These are phyloP conservation scores for Cotesia congregata DNA, from an alignment of 2,888 invertebrate species.

Conservation along the genomic window DNA sequence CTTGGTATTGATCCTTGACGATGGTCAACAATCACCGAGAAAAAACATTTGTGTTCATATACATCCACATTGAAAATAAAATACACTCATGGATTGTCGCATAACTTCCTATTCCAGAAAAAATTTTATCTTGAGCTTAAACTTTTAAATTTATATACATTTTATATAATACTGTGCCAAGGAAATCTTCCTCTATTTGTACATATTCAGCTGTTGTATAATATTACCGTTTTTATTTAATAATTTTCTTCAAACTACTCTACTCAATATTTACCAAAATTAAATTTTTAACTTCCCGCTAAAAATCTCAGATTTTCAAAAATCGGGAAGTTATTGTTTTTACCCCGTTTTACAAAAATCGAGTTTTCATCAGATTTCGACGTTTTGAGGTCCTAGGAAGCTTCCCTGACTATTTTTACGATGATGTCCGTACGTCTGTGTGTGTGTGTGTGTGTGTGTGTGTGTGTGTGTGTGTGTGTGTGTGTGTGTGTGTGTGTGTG, in stretches of 20 bases:
- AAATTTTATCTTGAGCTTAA: neutral
- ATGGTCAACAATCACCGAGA: slow-evolving; percentile 18
- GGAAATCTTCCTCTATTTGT: slow-evolving; percentile 25
- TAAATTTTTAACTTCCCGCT: too few relatives aligned
- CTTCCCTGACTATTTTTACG: too few relatives aligned
- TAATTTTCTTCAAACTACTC: neutral
- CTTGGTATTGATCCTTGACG: slow-evolving; percentile 31
- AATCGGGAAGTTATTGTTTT: too few relatives aligned
- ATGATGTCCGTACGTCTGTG: too few relatives aligned
- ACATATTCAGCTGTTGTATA: neutral
- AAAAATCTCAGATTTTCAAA: too few relatives aligned
- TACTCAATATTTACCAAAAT: too few relatives aligned
- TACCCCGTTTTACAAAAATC: too few relatives aligned
- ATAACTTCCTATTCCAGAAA: neutral
- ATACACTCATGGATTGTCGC: neutral
- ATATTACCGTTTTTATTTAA: neutral
- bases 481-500: too few relatives aligned
- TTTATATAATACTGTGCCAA: slow-evolving; percentile 21
- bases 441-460: too few relatives aligned
- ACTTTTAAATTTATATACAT: neutral
- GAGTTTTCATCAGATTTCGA: too few relatives aligned
- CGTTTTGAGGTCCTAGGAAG: too few relatives aligned
- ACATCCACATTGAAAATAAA: neutral
- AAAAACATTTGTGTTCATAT: neutral
- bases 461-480: too few relatives aligned